These are phyloP conservation scores for Pseudococcus longispinus DNA, from an alignment of 2,888 invertebrate genomes.

Conservation along the genomic window DNA sequence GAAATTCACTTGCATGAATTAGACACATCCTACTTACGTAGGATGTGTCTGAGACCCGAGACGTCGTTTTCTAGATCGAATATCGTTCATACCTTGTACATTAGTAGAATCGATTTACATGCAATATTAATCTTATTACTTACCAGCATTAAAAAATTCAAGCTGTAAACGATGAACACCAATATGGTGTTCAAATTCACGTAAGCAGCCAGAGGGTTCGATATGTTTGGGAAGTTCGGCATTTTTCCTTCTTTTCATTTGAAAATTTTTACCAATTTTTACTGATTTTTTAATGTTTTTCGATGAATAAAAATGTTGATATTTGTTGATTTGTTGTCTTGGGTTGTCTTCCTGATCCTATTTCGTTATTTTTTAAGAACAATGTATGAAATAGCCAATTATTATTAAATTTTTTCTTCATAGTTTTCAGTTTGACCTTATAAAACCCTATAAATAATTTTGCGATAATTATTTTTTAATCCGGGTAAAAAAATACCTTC, in stretches of 20 bases:
- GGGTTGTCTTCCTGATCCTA: neutral
- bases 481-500: too few relatives aligned
- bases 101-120: neutral
- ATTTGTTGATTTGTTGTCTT: neutral
- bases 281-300: neutral
- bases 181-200: neutral
- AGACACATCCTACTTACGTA: too few relatives aligned
- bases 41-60: too few relatives aligned
- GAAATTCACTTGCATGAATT: too few relatives aligned
- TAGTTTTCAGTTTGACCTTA: too few relatives aligned
- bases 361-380: neutral
- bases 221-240: too few relatives aligned
- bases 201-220: neutral
- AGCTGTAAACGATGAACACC: neutral
- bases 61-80: too few relatives aligned
- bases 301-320: neutral
- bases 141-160: constrained; percentile 1
- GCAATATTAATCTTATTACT: neutral
- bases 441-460: too few relatives aligned
- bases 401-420: neutral
- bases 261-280: neutral
- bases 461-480: too few relatives aligned
- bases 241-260: neutral
- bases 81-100: too few relatives aligned
- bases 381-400: too few relatives aligned